Percentiles rank a stretch among this genome's conserved stretches.
These are phyloP conservation scores for Trichomalopsis sarcophagae DNA, from an alignment of 1,140 invertebrate genomes.

Conservation along the genomic window DNA sequence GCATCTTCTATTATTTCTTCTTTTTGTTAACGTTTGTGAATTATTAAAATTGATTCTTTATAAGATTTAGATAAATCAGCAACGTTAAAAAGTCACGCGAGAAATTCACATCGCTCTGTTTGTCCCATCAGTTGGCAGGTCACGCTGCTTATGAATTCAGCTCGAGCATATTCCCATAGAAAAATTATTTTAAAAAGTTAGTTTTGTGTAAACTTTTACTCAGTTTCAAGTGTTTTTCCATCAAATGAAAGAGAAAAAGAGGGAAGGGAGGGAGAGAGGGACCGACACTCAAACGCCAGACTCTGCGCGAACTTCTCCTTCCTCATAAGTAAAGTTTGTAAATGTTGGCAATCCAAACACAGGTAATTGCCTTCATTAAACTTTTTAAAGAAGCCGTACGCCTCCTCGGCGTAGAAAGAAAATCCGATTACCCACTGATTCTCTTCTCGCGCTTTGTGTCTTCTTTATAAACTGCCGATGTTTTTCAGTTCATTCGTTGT, in stretches of 20 bases:
- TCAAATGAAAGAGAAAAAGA: neutral
- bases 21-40: no score
- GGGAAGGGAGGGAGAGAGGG: neutral
- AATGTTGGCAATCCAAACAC: slow-evolving; percentile 33
- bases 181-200: slow-evolving; percentile 44
- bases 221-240: slow-evolving; percentile 9
- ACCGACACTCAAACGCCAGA: slow-evolving; percentile 9
- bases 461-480: slow-evolving; percentile 25
- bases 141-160: neutral
- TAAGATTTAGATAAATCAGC: no score
- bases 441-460: neutral
- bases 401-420: slow-evolving; percentile 6
- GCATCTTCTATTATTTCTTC: no score
- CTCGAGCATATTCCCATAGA: neutral
- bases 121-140: neutral
- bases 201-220: slow-evolving; percentile 32
- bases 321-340: slow-evolving; percentile 37
- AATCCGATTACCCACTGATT: slow-evolving; percentile 42
- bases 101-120: no score
- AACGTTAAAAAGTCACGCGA: no score
- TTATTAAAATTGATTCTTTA: no score
- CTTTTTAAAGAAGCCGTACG: slow-evolving; percentile 26
- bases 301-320: neutral
- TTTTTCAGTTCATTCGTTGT: slow-evolving; percentile 41
- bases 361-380: slow-evolving; percentile 45